A percentile compares a stretch with the other conserved stretches of the same genome.
phyloP scores from a whole-genome alignment of 2,113 vertebrate genomes.

The Apteryx mantelli region DNA sequence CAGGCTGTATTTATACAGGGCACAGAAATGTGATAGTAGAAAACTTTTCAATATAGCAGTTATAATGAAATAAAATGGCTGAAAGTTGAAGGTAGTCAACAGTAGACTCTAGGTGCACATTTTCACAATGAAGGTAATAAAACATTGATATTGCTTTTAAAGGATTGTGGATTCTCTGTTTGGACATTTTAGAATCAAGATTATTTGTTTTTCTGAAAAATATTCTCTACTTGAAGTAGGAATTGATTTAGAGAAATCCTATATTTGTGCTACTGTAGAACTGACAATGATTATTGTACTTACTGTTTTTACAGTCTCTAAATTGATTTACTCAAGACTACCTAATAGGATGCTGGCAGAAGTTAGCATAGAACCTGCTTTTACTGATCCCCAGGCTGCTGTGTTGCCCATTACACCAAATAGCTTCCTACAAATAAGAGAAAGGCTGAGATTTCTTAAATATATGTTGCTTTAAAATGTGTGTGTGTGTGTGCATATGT shows the following conservation, averaged over 20 bases:
- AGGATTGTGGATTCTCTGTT: not conserved
- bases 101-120: not conserved
- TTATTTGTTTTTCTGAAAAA: not conserved
- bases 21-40: not conserved
- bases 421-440: not conserved
- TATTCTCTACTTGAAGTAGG: not conserved
- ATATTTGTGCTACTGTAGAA: not conserved
- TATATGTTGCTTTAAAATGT: not conserved
- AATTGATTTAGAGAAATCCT: not conserved
- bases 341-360: not conserved
- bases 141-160: not conserved
- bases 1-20: not conserved
- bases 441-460: not conserved
- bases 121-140: not conserved
- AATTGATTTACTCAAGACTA: not conserved
- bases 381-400: not conserved
- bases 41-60: not conserved
- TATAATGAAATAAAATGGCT: not conserved
- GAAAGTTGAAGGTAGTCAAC: not conserved
- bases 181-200: not conserved
- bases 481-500: accelerated
- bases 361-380: not conserved
- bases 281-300: not conserved
- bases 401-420: not conserved
- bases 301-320: not conserved